These are phyloP conservation scores for Hirundichthys speculiger DNA, from an alignment of 2,113 vertebrate genomes.

Conservation along the genomic window DNA sequence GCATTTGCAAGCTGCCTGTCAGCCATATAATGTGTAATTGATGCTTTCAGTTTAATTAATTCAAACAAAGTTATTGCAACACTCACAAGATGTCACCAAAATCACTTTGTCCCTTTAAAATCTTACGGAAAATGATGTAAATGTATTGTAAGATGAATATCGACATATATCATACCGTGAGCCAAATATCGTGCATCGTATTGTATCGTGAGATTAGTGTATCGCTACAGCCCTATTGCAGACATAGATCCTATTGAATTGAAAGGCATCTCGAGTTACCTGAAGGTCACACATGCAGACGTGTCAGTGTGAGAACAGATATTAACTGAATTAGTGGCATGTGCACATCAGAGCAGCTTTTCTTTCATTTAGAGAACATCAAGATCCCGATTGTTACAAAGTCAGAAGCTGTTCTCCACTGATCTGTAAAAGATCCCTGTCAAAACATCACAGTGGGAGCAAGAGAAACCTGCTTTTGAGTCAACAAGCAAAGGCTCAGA, in stretches of 20 bases:
- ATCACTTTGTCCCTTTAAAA: too few relatives aligned
- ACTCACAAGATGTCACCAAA: too few relatives aligned
- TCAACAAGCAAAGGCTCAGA: background rate
- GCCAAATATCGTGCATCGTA: too few relatives aligned
- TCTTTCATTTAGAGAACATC: background rate
- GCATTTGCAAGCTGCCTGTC: too few relatives aligned
- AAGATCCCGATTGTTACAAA: background rate
- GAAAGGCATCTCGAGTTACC: background rate
- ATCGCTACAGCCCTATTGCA: too few relatives aligned
- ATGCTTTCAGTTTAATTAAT: too few relatives aligned
- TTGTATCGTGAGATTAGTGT: too few relatives aligned
- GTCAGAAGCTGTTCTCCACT: background rate
- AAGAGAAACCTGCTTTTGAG: background rate
- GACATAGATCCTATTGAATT: background rate
- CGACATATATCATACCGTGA: too few relatives aligned
- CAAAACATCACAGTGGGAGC: background rate
- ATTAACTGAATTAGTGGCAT: background rate
- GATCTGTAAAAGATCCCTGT: background rate
- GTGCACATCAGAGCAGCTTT: background rate
- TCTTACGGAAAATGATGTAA: too few relatives aligned
- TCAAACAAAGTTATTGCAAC: too few relatives aligned
- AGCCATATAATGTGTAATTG: too few relatives aligned
- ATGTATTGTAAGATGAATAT: too few relatives aligned
- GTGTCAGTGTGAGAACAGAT: conserved; percentile 7
- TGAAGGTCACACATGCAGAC: background rate